Evolutionary conservation across 2,888 invertebrate genomes (phyloP), one percentile per base, ranked within the genome.

Genomic region (Imbricaverruca yamaguchii): DNA sequence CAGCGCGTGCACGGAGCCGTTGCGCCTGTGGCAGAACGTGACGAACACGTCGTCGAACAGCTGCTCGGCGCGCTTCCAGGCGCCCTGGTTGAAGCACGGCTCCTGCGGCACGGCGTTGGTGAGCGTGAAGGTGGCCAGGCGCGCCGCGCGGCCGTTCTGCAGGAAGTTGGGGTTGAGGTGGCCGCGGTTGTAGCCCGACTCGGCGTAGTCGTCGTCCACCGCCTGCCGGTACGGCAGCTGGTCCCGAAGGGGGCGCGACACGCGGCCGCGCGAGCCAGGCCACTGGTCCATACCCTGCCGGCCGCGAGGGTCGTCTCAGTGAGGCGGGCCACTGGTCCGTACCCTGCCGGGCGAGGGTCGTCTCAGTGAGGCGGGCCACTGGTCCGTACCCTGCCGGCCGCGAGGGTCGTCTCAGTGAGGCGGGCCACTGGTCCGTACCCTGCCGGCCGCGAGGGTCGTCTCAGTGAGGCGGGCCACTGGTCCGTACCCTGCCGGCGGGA

Each of bases 61-160:
- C 74, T 74, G 18, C 53, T 74, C 74, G 74, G 74, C 39, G 74
- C 74, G 74, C 53, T 74, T 74, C 74, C 74, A 74, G 53, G 74
- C 74, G 74, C 74, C 74, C 74, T 74, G 74, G 74, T 74, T 74
- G 74, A 74, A 74, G 53, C 74, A 74, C 18, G 74, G 74, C 8
- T 74, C 74, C 74, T 74, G 74, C 15, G 74, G 74, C 53, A 74
- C 74, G 53, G 74, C 74, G 74, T 74, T 74, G 74, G 74, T 74
- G 13, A 74, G 74, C 6, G 74, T 74, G 74, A 74, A 74, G 39
- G 74, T 74, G 74, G 74, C 39, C 53, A 74, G 53, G 53, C 74
- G 74, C 39, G 74, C 53, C 8, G 53, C 53, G 18, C 18, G 15
- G 74, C 74, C 74, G 74, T 74, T 21, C 74, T 74, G 74, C 53